Conservation (phyloP, 2,888 invertebrate genomes). For the Caenorhabditis wallacei region DNA sequence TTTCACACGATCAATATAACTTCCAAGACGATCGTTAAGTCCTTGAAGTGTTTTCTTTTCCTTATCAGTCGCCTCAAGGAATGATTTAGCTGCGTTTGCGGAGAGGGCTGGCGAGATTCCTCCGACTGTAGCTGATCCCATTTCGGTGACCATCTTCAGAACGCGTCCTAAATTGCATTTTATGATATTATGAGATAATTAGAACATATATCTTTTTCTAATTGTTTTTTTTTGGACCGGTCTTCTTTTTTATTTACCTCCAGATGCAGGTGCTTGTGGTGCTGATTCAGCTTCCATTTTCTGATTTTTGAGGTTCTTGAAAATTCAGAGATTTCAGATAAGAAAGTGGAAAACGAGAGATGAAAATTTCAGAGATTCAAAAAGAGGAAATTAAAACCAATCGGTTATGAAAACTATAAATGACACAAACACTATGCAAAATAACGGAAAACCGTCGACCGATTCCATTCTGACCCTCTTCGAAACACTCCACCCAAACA, state of each 20-base stretch:
- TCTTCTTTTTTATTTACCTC: slow-evolving; percentile 56
- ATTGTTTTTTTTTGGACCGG: slow-evolving; percentile 2
- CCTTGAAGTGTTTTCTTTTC: slow-evolving; percentile 85
- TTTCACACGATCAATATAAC: slow-evolving; percentile 85
- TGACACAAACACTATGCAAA: slow-evolving; percentile 55
- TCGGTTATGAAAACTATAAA: slow-evolving; percentile 13
- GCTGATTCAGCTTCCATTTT: slow-evolving; percentile 63
- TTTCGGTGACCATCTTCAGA: slow-evolving; percentile 83
- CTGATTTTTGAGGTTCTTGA: slow-evolving; percentile 15
- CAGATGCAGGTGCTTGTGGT: slow-evolving; percentile 53
- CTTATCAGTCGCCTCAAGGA: slow-evolving; percentile 83
- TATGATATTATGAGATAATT: not conserved
- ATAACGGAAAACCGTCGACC: slow-evolving; percentile 38
- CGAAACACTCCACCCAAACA: slow-evolving; percentile 39
- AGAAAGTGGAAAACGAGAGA: not conserved
- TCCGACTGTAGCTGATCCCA: slow-evolving; percentile 82
- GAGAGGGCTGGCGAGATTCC: slow-evolving; percentile 83
- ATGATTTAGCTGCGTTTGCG: slow-evolving; percentile 82
- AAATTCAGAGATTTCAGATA: not conserved
- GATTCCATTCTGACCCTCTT: slow-evolving; percentile 31
- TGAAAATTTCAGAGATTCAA: not conserved
- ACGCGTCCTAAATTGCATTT: slow-evolving; percentile 79
- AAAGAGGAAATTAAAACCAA: slow-evolving; percentile 21
- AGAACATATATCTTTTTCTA: not conserved
- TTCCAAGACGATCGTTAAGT: slow-evolving; percentile 85